phyloP scores from a whole-genome alignment of 2,888 invertebrate genomes.

The Sericinus montela region DNA sequence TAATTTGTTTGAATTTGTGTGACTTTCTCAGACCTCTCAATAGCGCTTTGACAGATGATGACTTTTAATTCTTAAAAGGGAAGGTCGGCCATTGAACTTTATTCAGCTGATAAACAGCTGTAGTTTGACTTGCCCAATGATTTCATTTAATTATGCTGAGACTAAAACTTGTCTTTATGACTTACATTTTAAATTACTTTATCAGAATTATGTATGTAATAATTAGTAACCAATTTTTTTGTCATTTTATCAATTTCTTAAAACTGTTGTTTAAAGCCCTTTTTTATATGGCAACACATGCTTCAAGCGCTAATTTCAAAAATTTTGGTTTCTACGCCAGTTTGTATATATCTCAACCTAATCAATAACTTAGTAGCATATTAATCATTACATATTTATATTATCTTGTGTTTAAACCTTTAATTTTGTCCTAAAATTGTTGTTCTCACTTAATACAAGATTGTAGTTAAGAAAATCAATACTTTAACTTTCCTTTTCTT shows the following conservation, averaged over 20 bases:
- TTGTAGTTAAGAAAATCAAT: conserved; percentile 26
- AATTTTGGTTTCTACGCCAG: too few relatives aligned
- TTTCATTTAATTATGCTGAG: too few relatives aligned
- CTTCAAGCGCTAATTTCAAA: conserved; percentile 1
- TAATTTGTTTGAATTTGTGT: conserved; percentile 7
- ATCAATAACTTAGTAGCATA: too few relatives aligned
- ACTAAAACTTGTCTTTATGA: too few relatives aligned
- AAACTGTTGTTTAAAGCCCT: background rate
- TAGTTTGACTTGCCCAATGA: background rate
- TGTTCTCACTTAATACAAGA: too few relatives aligned
- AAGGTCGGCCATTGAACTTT: conserved; percentile 2
- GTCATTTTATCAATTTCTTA: background rate
- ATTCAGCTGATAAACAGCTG: conserved; percentile 12
- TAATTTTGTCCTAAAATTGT: too few relatives aligned
- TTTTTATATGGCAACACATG: background rate
- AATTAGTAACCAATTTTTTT: too few relatives aligned
- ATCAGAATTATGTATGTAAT: too few relatives aligned
- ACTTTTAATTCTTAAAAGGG: conserved; percentile 1
- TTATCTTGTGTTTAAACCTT: too few relatives aligned
- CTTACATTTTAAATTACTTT: too few relatives aligned
- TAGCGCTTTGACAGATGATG: conserved; percentile 12
- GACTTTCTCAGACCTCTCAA: background rate
- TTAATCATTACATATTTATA: too few relatives aligned
- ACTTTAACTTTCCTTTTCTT: conserved; percentile 16
- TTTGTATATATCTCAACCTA: too few relatives aligned